Evolutionary conservation across 2,888 invertebrate genomes (phyloP), one percentile per base, ranked within the genome.

Genomic region (Fabriciana adippe): DNA sequence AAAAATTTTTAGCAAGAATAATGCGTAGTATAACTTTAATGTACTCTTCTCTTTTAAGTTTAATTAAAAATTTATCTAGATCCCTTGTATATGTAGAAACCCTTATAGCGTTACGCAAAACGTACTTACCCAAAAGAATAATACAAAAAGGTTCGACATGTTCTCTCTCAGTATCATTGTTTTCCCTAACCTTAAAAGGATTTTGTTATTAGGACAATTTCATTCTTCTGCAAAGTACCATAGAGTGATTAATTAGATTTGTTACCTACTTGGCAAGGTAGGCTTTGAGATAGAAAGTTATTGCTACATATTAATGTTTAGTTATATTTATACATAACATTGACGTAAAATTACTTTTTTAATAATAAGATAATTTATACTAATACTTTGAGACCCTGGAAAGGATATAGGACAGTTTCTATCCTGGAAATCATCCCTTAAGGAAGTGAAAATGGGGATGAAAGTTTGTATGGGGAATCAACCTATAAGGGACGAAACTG

Each of bases 101-200:
- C 57, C 53, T 67, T 67, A 63, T 48, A 57, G 57, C 18, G 57
- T 57, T 63, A 63, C 56, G 57, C 31, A 57, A 47, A 63, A 67
- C 35, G 63, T 63, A 63, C 57, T 67, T 67, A 63, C 63, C 63
- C 51, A 57, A 59, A 57, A 57, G 62, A 67, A 64, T 69, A 68
- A 70, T 70, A 71, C 69, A 72, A 72, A 73, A 77, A 72, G 71
- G 66, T 71, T 73, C 69, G 70, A 73, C 63, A 67, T 56, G 54
- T 54, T 73, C 71, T 72, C 67, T 68, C 61, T 68, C 57, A 69
- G 65, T 70, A 67, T 67, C 68, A 70, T 66, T 72, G 76, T 75
- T 75, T 74, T 68, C 68, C 67, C 69, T 61, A 72, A 73, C 68
- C 75, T 74, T 75, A 75, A 76, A 76, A 73, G 74, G 73, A 73